phyloP scores from a whole-genome alignment of 2,888 invertebrate species.

The Drosophila cognata region DNA sequence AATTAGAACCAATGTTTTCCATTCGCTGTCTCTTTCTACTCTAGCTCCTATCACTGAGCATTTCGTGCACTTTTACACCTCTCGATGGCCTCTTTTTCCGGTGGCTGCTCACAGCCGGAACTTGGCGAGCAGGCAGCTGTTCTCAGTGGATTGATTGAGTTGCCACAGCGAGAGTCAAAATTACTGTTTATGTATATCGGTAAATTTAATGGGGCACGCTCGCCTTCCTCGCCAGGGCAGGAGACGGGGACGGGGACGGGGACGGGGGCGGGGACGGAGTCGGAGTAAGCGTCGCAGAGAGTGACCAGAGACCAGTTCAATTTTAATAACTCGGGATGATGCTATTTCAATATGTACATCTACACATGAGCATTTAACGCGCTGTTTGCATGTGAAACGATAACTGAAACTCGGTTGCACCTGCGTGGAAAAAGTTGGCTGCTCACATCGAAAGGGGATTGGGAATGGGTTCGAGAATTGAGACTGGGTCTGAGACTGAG shows the following conservation, averaged over 20 bases:
- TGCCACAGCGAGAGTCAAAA: conserved; percentile 40
- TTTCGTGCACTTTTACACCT: background rate
- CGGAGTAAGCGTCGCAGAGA: background rate
- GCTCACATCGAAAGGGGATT: conserved; percentile 9
- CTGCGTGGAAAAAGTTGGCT: conserved; percentile 53
- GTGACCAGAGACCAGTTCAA: conserved; percentile 41
- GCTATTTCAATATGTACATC: conserved; percentile 58
- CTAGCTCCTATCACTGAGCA: background rate
- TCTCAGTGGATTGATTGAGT: conserved; percentile 56
- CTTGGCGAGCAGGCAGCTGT: conserved; percentile 11
- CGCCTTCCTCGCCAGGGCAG: background rate
- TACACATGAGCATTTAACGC: conserved; percentile 69
- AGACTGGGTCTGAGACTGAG: conserved; percentile 12
- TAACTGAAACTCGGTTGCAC: conserved; percentile 66
- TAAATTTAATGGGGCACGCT: conserved; percentile 40
- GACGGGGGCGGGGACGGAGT: too few species aligned
- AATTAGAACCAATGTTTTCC: background rate
- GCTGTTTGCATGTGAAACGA: conserved; percentile 78
- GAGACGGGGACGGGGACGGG: too few species aligned
- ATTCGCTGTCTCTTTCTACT: background rate
- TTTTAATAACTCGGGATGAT: conserved; percentile 60
- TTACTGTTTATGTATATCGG: conserved; percentile 54
- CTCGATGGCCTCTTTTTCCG: conserved; percentile 5
- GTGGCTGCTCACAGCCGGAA: conserved; percentile 19
- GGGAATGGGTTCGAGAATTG: background rate